Evolutionary conservation across 64 coral and sea anemone species (phyloP).

Genomic region (Dendronephthya gigantea): DNA sequence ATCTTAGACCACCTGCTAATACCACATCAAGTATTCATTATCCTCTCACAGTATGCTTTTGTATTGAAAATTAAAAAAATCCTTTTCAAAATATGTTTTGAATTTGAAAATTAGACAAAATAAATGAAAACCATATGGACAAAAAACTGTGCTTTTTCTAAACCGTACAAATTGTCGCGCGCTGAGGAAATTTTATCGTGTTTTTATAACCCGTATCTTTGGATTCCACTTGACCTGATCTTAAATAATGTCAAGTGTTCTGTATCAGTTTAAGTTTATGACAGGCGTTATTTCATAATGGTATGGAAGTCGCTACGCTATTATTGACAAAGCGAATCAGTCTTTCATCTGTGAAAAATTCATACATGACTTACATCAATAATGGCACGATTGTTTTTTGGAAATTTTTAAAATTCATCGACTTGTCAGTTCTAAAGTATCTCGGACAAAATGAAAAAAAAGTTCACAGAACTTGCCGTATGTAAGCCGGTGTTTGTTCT

Average conservation of each 20-base stretch:
- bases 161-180: no score
- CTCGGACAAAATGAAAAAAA: no score
- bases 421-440: no score
- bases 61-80: background rate
- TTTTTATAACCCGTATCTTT: background rate
- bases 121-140: background rate
- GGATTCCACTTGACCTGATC: no score
- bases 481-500: background rate
- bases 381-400: background rate
- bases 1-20: background rate
- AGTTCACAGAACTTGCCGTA: background rate
- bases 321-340: background rate
- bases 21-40: conserved; percentile 6
- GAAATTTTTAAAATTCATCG: background rate
- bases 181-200: background rate
- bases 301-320: no score
- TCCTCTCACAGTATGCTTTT: background rate
- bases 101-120: background rate
- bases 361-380: background rate
- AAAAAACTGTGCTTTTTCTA: background rate
- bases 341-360: background rate
- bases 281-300: no score
- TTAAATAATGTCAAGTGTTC: no score
- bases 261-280: no score
- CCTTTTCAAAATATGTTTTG: background rate